phyloP scores from a whole-genome alignment of 2,113 vertebrate species.

The Anas platyrhynchos region DNA sequence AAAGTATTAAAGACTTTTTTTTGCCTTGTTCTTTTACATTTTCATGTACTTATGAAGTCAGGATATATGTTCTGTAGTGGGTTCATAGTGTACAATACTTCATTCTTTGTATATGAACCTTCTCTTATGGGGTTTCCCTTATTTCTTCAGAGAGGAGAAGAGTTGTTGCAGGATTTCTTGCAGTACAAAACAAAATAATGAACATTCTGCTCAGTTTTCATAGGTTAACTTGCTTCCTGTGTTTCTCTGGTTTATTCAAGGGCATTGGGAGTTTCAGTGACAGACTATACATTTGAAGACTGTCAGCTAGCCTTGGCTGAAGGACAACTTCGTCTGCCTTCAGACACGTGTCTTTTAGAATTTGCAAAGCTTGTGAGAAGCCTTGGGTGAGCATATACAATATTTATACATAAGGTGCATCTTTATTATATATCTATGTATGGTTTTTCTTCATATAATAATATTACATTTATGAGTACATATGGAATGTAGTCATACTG shows the following conservation, averaged over 20 bases:
- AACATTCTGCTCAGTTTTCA: not conserved
- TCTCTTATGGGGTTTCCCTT: not conserved
- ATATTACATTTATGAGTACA: not conserved
- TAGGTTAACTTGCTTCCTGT: not conserved
- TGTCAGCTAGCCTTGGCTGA: slow-evolving; percentile 96
- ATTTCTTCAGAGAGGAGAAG: not conserved
- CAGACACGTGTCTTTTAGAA: slow-evolving; percentile 91
- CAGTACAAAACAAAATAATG: not conserved
- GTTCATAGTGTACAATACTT: not conserved
- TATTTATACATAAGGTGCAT: not conserved
- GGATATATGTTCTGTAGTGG: not conserved
- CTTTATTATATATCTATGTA: not conserved
- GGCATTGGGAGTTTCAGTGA: slow-evolving; percentile 90
- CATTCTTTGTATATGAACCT: not conserved
- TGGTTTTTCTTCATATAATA: not conserved
- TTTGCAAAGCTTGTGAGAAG: slow-evolving; percentile 93
- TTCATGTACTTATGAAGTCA: not conserved
- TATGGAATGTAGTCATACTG: not conserved
- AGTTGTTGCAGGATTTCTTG: not conserved
- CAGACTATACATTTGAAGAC: slow-evolving; percentile 97
- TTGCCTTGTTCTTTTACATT: not conserved
- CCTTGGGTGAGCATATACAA: slow-evolving; percentile 85
- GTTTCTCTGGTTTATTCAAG: slow-evolving; percentile 71
- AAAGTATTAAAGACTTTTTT: not conserved
- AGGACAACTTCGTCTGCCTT: slow-evolving; percentile 91